Evolutionary conservation across 2,797 vertebrate genomes (phyloP), one percentile per base, ranked within the genome.

Genomic region (Amniataba percoides): DNA sequence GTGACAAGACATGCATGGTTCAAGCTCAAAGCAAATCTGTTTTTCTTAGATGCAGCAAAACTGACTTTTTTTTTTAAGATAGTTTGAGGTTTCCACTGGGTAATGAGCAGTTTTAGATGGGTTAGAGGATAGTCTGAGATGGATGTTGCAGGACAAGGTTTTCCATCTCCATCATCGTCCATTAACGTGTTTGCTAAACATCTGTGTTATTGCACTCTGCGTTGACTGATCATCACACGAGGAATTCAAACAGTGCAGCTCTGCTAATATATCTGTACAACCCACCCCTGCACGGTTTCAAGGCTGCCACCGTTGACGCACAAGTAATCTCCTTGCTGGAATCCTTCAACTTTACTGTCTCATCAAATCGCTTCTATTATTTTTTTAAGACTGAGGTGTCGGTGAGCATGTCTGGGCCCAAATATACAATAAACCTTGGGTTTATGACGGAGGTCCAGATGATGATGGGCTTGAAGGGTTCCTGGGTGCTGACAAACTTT

Each of bases 401-500:
- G 13, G 63, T 75, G 83, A 82, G 70, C 75, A 78, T 74, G 72
- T 77, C 67, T 56, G 16, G 65, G 75, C 81, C 72, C 75, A 81
- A 66, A 88, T 71, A 83, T 74, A 64, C 71, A 58, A 81, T 92
- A 91, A 92, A 93, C 75, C 80, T 80, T 49, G 52, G 80, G 59
- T 90, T 92, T 92, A 92, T 86, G 87, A 84, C 34, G 8, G 65
- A 75, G 69, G 87, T 81, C 83, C 89, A 91, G 87, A 89, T 90
- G 88, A 92, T 88, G 85, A 87, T 82, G 72, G 69, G 82, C 51
- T 85, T 86, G 64, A 82, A 86, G 62, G 83, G 86, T 86, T 89
- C 83, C 86, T 80, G 25, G 71, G 67, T 88, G 88, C 82, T 82
- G 88, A 82, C 87, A 91, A 89, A 87, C 81, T 34, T 90, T 83